phyloP scores from a whole-genome alignment of 1,140 invertebrate genomes.

The Polypedilum pembai region DNA sequence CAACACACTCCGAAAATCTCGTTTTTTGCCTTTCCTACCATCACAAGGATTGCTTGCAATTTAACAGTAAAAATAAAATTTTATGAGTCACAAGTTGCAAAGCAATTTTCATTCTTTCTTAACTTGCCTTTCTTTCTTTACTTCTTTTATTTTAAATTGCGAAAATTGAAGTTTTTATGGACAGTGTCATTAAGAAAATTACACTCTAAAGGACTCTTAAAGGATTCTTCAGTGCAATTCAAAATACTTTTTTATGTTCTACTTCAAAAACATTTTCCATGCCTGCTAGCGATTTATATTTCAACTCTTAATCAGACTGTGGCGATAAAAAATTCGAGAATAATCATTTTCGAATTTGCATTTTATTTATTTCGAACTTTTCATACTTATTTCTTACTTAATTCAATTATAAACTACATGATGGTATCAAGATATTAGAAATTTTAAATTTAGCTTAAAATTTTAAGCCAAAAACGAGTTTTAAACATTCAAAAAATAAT shows the following conservation, averaged over 20 bases:
- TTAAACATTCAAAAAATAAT: no score
- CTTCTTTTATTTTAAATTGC: not conserved
- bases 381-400: not conserved
- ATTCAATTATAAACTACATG: not conserved
- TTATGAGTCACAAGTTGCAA: slow-evolving; percentile 10
- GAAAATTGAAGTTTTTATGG: slow-evolving; percentile 12
- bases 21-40: not conserved
- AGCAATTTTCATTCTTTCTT: not conserved
- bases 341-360: no score
- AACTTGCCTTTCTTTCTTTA: no score
- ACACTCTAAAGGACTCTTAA: slow-evolving; percentile 2
- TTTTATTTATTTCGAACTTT: not conserved
- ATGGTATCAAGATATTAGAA: not conserved
- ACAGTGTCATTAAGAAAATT: slow-evolving; percentile 13
- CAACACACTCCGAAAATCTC: not conserved
- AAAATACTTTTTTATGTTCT: not conserved
- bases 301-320: not conserved
- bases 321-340: not conserved
- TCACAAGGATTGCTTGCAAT: not conserved
- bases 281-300: not conserved
- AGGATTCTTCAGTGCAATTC: slow-evolving; percentile 4
- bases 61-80: slow-evolving; percentile 16
- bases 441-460: no score
- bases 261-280: not conserved
- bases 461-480: no score